These are phyloP conservation scores for Siderastrea siderea DNA, from an alignment of 92 coral and sea anemone genomes.

Conservation along the genomic window DNA sequence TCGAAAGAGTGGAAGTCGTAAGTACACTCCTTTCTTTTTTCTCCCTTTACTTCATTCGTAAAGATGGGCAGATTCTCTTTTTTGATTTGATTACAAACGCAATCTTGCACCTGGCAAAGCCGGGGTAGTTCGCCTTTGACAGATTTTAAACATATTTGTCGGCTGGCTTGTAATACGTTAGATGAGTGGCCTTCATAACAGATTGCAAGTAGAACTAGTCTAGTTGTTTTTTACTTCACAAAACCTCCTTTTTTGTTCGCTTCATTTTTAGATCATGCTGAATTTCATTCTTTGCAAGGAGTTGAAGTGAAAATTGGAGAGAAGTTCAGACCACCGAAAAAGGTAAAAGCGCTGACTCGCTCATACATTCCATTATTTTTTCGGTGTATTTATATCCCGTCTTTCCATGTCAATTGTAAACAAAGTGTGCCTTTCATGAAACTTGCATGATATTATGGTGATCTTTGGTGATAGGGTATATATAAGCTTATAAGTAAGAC, in stretches of 20 bases:
- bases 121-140: background rate
- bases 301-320: conserved; percentile 95
- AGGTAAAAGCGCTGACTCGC: conserved; percentile 65
- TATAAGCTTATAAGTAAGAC: too few relatives aligned
- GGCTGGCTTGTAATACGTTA: background rate
- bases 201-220: too few relatives aligned
- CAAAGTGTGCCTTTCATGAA: too few relatives aligned
- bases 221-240: background rate
- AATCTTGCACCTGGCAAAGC: background rate
- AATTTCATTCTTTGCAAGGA: conserved; percentile 86
- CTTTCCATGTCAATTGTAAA: too few relatives aligned
- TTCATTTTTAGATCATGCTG: conserved; percentile 85
- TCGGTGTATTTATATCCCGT: background rate
- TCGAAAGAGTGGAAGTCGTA: conserved; percentile 83
- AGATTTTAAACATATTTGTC: background rate
- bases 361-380: background rate
- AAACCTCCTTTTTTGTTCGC: background rate
- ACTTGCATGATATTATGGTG: too few relatives aligned
- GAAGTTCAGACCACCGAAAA: conserved; percentile 89
- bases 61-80: conserved; percentile 1
- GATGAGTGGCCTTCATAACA: background rate
- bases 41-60: background rate
- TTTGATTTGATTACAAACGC: background rate
- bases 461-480: too few relatives aligned
- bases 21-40: conserved; percentile 32